A percentile compares a stretch with the other conserved stretches of the same genome.
phyloP scores from a whole-genome alignment of 2,888 invertebrate species.

The Cantharis lateralis region DNA sequence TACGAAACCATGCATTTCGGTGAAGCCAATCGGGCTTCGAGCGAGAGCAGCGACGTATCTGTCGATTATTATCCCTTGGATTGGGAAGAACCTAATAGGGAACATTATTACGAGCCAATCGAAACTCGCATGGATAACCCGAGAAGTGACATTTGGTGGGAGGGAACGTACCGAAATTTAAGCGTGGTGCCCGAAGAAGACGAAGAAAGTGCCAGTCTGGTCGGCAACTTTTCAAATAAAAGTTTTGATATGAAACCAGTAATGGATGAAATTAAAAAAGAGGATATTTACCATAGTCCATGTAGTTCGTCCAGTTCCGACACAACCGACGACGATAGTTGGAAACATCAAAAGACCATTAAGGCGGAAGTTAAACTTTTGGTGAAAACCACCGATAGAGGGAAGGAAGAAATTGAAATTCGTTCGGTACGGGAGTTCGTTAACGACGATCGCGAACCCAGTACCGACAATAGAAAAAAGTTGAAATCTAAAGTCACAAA shows the following conservation, averaged over 20 bases:
- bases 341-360: slow-evolving; percentile 41
- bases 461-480: not conserved
- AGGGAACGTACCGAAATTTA: slow-evolving; percentile 54
- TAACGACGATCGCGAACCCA: slow-evolving; percentile 28
- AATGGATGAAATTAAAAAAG: not conserved
- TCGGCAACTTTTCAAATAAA: slow-evolving; percentile 43
- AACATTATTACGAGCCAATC: slow-evolving; percentile 49
- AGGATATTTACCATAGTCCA: not conserved
- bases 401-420: slow-evolving; percentile 59
- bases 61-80: slow-evolving; percentile 36
- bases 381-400: slow-evolving; percentile 57
- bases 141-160: slow-evolving; percentile 51
- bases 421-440: slow-evolving; percentile 54
- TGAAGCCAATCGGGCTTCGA: slow-evolving; percentile 42
- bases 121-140: slow-evolving; percentile 29
- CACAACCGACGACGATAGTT: slow-evolving; percentile 12
- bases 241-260: slow-evolving; percentile 7
- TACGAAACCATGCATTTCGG: slow-evolving; percentile 37
- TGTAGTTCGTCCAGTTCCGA: slow-evolving; percentile 3
- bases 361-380: slow-evolving; percentile 60
- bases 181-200: slow-evolving; percentile 56
- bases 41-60: slow-evolving; percentile 45
- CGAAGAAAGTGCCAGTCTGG: slow-evolving; percentile 50
- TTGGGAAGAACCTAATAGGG: slow-evolving; percentile 37
- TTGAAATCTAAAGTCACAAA: not conserved